Evolutionary conservation across 2,888 invertebrate genomes (phyloP).

Genomic region (Patella depressa): DNA sequence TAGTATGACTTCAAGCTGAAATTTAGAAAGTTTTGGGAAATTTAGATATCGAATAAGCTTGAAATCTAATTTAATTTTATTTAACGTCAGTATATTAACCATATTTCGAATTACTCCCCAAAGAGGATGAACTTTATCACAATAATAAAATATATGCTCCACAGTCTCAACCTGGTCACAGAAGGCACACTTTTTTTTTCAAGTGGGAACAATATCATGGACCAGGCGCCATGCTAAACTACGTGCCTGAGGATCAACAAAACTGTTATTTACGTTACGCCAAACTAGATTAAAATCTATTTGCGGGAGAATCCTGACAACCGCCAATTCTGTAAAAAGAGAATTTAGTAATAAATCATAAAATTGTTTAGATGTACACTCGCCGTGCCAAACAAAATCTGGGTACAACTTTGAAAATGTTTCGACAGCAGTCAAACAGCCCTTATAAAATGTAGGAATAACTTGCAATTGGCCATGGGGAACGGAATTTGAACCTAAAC

Average conservation of each 20-base stretch:
- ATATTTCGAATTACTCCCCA: neutral
- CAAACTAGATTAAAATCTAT: too few species aligned
- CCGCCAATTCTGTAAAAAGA: too few species aligned
- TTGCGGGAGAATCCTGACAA: too few species aligned
- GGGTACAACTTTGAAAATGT: neutral
- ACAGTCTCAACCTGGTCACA: neutral
- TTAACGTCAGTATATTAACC: neutral
- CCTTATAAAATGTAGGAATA: neutral
- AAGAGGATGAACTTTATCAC: neutral
- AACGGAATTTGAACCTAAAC: neutral
- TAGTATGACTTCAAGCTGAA: neutral
- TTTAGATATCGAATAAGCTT: neutral
- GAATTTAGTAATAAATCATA: neutral
- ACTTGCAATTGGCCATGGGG: neutral
- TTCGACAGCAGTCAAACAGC: neutral
- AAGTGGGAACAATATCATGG: neutral
- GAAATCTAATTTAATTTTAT: neutral
- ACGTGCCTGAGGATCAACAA: slow-evolving; percentile 2
- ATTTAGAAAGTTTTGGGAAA: neutral
- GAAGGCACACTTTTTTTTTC: neutral
- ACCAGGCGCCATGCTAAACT: neutral
- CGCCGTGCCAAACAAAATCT: neutral
- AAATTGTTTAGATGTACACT: neutral
- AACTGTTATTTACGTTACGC: neutral
- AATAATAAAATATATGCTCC: neutral